phyloP scores from a whole-genome alignment of 2,797 vertebrate species.

The Mallotus villosus region DNA sequence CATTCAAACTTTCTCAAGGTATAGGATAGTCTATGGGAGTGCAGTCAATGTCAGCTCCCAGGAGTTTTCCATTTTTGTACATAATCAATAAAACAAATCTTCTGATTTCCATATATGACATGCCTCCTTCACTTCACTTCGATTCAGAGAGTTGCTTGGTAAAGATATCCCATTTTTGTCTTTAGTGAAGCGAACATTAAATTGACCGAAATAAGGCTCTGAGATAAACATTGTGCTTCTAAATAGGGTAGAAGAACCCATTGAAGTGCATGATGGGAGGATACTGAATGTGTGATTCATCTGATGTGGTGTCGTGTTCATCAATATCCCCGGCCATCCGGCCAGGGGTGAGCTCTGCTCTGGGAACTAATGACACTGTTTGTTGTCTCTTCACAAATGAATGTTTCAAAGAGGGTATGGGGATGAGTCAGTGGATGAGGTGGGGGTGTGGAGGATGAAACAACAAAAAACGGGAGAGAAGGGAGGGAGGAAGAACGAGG shows the following conservation, averaged over 20 bases:
- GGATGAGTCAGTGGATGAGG: conserved; percentile 16
- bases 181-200: too few relatives aligned
- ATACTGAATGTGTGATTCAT: not conserved
- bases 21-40: not conserved
- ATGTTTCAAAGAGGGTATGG: conserved; percentile 30
- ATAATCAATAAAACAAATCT: too few relatives aligned
- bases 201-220: too few relatives aligned
- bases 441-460: not conserved
- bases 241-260: not conserved
- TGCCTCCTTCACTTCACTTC: too few relatives aligned
- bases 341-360: conserved; percentile 41
- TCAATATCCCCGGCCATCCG: conserved; percentile 22
- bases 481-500: conserved; percentile 5
- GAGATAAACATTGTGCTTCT: too few relatives aligned
- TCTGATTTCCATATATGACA: too few relatives aligned
- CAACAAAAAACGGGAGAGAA: conserved; percentile 24
- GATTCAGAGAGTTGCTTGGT: too few relatives aligned
- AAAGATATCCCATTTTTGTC: too few relatives aligned
- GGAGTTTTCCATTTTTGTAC: too few relatives aligned
- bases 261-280: not conserved
- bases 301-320: conserved; percentile 33
- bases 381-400: conserved; percentile 61
- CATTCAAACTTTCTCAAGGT: conserved; percentile 17
- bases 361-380: conserved; percentile 18
- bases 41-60: not conserved